Evolutionary conservation across 2,888 invertebrate genomes (phyloP), one percentile per base, ranked within the genome.

Genomic region (Lordiphosa andalusiaca): DNA sequence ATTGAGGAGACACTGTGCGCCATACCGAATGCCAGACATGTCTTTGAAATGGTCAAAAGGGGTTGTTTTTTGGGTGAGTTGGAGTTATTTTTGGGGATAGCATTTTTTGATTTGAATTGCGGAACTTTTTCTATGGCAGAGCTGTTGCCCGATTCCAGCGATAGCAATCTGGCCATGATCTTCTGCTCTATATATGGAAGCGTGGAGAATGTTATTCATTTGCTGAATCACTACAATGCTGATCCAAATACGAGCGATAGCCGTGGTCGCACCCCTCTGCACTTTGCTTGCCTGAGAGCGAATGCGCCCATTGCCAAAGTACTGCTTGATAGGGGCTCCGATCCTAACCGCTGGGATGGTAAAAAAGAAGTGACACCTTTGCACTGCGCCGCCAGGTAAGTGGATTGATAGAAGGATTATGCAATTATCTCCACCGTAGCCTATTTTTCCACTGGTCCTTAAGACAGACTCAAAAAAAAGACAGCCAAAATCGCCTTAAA

Each of bases 251-350:
- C 91, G 7, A 88, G 90, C 33, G 96, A 96, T 85, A 90, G 90
- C 23, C 91, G 91, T 54, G 95, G 95, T 73, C 92, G 93, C 69
- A 93, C 93, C 0, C 91, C 93, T 0, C 87, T 97, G 16, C 97
- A 97, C 89, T 91, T 96, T 69, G 95, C 96, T 47, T 94, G 95
- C 58, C 93, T 93, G 87, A 92, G 93, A 10, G 95, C 95, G 16
- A 94, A 93, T 67, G 91, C 92, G 38, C 93, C 93, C 63, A 94
- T 95, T 64, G 91, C 94, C 2, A 92, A 92, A 78, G 90, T 94
- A 37, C 90, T 97, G 42, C 87, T 97, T 35, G 92, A 93, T 51
- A 88, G 92, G 51, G 93, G 93, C 13, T 94, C 94, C 0, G 91
- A 93, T 75, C 92, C 95, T 0, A 92, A 93, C 85, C 91, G 90